phyloP scores from a whole-genome alignment of 2,888 invertebrate species.

The Plagodis dolabraria region DNA sequence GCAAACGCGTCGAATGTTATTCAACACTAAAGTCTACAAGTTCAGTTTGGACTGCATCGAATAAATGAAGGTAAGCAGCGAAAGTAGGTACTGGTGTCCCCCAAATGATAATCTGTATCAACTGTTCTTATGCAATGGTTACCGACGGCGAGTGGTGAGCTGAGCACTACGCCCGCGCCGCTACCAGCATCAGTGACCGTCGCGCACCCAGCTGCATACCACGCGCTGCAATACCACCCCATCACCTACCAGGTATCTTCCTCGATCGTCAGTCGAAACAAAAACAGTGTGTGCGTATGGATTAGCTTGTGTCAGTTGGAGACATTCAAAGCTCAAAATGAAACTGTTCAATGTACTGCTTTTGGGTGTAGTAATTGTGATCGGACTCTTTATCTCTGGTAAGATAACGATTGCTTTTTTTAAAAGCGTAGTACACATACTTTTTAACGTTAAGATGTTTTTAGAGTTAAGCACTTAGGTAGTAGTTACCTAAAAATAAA shows the following conservation, averaged over 20 bases:
- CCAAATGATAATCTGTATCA: conserved; percentile 84
- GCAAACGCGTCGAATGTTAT: conserved; percentile 30
- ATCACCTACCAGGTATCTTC: conserved; percentile 7
- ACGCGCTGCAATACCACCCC: conserved; percentile 42
- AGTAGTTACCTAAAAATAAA: too few species aligned
- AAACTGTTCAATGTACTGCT: conserved; percentile 42
- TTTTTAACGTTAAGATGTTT: too few species aligned
- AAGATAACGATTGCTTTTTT: conserved; percentile 29
- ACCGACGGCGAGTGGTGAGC: conserved; percentile 28
- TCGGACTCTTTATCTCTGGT: conserved; percentile 56
- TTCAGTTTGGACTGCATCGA: conserved; percentile 36
- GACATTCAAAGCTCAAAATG: conserved; percentile 39
- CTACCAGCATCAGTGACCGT: conserved; percentile 61
- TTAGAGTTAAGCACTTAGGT: too few species aligned
- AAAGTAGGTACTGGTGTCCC: conserved; percentile 79
- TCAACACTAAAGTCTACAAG: conserved; percentile 24
- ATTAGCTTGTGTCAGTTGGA: conserved; percentile 9
- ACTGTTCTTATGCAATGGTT: conserved; percentile 72
- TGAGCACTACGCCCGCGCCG: conserved; percentile 43
- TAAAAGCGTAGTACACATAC: not conserved
- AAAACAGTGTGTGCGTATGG: conserved; percentile 16
- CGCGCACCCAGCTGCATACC: conserved; percentile 50
- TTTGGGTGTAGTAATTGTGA: conserved; percentile 42
- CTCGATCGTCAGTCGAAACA: not conserved
- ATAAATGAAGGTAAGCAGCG: conserved; percentile 63